phyloP scores from a whole-genome alignment of 2,888 invertebrate genomes.

The Camptogramma bilineatum region DNA sequence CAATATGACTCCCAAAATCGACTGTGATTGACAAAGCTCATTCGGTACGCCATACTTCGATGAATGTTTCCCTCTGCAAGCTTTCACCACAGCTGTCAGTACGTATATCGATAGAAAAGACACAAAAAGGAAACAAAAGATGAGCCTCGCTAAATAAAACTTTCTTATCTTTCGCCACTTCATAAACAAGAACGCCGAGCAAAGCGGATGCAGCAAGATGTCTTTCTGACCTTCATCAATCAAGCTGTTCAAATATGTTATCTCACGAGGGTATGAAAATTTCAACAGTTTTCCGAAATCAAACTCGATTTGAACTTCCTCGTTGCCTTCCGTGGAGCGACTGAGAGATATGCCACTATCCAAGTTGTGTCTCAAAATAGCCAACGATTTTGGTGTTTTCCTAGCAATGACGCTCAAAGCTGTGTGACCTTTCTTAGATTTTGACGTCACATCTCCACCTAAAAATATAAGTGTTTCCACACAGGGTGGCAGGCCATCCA shows the following conservation, averaged over 20 bases:
- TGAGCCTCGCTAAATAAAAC: conserved; percentile 92
- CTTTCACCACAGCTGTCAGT: conserved; percentile 91
- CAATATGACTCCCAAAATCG: conserved; percentile 89
- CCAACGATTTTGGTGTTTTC: conserved; percentile 93
- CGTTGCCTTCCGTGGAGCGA: conserved; percentile 89
- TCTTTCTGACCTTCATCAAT: conserved; percentile 96
- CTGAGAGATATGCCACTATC: conserved; percentile 92
- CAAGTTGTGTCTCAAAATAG: conserved; percentile 91
- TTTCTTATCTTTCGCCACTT: conserved; percentile 96
- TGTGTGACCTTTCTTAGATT: conserved; percentile 93
- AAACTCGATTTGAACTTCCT: conserved; percentile 92
- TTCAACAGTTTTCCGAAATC: conserved; percentile 93
- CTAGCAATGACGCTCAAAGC: conserved; percentile 93
- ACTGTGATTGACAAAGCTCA: conserved; percentile 90
- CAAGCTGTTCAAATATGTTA: conserved; percentile 93
- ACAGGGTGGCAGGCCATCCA: conserved; percentile 93
- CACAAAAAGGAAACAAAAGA: conserved; percentile 93
- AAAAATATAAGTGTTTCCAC: conserved; percentile 93
- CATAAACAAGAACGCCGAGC: conserved; percentile 94
- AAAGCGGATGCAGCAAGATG: conserved; percentile 93
- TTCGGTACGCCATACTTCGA: conserved; percentile 85
- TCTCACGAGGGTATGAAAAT: conserved; percentile 93
- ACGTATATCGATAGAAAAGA: conserved; percentile 92
- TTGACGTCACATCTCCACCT: conserved; percentile 94
- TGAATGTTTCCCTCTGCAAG: conserved; percentile 83